Evolutionary conservation across 2,888 invertebrate species (phyloP).

Genomic region (Ischnura elegans): DNA sequence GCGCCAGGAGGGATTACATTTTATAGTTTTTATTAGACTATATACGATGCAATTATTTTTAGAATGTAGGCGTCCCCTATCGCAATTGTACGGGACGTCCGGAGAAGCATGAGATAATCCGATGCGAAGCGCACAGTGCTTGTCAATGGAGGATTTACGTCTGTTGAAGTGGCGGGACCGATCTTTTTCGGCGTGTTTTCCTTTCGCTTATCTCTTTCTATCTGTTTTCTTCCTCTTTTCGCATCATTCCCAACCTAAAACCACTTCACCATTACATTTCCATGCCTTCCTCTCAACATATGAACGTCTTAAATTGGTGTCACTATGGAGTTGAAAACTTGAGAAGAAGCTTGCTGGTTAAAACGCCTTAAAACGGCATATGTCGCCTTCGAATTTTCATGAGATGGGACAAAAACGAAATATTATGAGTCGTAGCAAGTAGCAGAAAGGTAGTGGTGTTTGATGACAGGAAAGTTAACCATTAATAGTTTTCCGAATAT

Average conservation of each 20-base stretch:
- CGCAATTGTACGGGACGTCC: not conserved
- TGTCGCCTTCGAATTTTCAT: too few relatives aligned
- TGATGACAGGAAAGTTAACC: too few relatives aligned
- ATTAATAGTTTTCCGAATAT: too few relatives aligned
- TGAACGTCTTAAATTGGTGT: too few relatives aligned
- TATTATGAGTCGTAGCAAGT: too few relatives aligned
- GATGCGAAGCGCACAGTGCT: not conserved
- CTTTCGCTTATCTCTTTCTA: not conserved
- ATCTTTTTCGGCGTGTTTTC: not conserved
- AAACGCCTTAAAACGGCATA: too few relatives aligned
- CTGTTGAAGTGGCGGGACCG: not conserved
- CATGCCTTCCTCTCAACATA: too few relatives aligned
- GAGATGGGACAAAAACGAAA: too few relatives aligned
- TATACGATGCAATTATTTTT: not conserved
- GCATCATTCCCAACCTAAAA: not conserved
- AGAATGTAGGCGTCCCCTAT: not conserved
- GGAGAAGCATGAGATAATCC: slow-evolving; percentile 2
- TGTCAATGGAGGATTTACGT: slow-evolving; percentile 11
- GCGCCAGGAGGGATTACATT: not conserved
- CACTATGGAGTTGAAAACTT: too few relatives aligned
- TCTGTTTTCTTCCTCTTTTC: not conserved
- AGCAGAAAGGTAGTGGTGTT: too few relatives aligned
- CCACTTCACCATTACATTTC: too few relatives aligned
- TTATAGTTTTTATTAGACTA: not conserved
- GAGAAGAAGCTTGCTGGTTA: too few relatives aligned